These are phyloP conservation scores for Poecilia velifera DNA, from an alignment of 2,797 vertebrate genomes.

Conservation along the genomic window DNA sequence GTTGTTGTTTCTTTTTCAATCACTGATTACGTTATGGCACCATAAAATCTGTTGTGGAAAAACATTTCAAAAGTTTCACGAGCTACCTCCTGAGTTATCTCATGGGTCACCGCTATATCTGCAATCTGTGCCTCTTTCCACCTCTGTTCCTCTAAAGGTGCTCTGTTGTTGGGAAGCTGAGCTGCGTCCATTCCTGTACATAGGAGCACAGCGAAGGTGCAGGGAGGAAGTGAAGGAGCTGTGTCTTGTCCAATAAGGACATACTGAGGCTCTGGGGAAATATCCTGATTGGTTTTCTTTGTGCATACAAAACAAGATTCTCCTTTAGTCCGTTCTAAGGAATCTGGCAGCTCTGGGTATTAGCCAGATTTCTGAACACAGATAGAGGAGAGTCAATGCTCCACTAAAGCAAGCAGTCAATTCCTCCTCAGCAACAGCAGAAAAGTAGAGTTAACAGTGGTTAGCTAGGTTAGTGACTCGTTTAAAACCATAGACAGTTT, in stretches of 20 bases:
- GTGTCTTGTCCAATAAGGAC: constrained; percentile 60
- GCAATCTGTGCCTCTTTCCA: background rate
- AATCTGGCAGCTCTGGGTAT: background rate
- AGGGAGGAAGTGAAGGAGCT: constrained; percentile 24
- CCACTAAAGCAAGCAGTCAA: background rate
- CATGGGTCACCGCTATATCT: background rate
- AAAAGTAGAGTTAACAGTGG: background rate
- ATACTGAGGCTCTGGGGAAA: constrained; percentile 49
- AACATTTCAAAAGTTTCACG: background rate
- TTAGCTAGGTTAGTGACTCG: background rate
- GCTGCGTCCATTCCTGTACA: constrained; percentile 30
- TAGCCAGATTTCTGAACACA: background rate
- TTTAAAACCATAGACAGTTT: background rate
- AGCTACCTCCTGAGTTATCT: too few relatives aligned
- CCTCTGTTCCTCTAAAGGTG: constrained; percentile 24
- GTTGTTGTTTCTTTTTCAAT: background rate
- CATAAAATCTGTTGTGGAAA: background rate
- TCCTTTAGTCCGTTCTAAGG: background rate
- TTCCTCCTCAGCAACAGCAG: background rate
- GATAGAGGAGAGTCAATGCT: background rate
- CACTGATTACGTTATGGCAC: background rate
- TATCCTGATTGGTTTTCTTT: background rate
- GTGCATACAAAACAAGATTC: background rate
- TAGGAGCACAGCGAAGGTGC: constrained; percentile 24
- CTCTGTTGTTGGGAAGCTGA: constrained; percentile 16